Evolutionary conservation across 2,888 invertebrate genomes (phyloP).

Genomic region (Pollenia griseotomentosa): DNA sequence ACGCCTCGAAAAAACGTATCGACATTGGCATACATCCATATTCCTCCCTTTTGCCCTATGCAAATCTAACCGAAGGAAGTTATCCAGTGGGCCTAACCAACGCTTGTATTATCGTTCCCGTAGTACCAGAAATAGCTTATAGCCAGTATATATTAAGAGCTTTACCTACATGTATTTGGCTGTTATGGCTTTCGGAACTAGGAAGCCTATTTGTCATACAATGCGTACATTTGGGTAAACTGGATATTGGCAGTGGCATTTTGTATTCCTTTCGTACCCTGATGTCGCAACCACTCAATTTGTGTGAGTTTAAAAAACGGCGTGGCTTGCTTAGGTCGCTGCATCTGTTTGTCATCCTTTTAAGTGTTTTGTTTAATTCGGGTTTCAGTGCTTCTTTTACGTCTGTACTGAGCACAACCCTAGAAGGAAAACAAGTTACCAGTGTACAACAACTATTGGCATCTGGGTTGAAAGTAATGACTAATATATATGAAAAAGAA

Average conservation of each 20-base stretch:
- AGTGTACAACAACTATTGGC: slow-evolving; percentile 69
- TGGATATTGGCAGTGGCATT: slow-evolving; percentile 22
- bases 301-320: slow-evolving; percentile 17
- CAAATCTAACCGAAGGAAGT: slow-evolving; percentile 71
- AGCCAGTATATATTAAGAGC: slow-evolving; percentile 67
- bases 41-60: slow-evolving; percentile 62
- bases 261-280: slow-evolving; percentile 38
- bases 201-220: slow-evolving; percentile 63
- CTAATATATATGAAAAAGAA: slow-evolving; percentile 55
- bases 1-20: slow-evolving; percentile 49
- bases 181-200: slow-evolving; percentile 59
- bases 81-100: slow-evolving; percentile 74
- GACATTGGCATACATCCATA: slow-evolving; percentile 73
- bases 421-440: slow-evolving; percentile 69
- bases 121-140: slow-evolving; percentile 72
- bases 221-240: neutral
- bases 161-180: slow-evolving; percentile 64
- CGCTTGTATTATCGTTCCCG: slow-evolving; percentile 73
- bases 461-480: slow-evolving; percentile 67
- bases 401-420: slow-evolving; percentile 74
- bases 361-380: slow-evolving; percentile 56
- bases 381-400: slow-evolving; percentile 71
- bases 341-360: slow-evolving; percentile 35
- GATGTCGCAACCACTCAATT: slow-evolving; percentile 34
- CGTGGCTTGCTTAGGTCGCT: neutral